Percentiles rank a stretch among this genome's conserved stretches.
phyloP scores from a whole-genome alignment of 1,140 invertebrate species.

The Hylyphantes graminicola region DNA sequence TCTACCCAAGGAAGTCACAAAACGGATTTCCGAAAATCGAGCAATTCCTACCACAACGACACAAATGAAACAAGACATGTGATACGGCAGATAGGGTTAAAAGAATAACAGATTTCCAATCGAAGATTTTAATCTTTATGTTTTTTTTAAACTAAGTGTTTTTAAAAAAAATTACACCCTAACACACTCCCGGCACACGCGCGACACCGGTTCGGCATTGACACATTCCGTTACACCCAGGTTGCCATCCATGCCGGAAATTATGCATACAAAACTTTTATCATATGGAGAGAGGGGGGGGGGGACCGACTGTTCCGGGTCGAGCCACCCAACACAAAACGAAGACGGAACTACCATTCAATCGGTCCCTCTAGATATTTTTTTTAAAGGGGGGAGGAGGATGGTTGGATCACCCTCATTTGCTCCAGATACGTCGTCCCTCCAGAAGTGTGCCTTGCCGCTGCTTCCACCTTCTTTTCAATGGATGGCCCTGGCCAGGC shows the following conservation, averaged over 20 bases:
- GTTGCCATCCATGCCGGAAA: conserved; percentile 38
- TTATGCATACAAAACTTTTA: background rate
- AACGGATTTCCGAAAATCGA: too few relatives aligned
- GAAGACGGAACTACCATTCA: conserved; percentile 43
- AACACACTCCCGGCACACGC: too few relatives aligned
- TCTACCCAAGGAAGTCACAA: too few relatives aligned
- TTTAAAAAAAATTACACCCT: background rate
- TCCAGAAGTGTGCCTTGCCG: conserved; percentile 27
- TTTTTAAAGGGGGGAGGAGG: conserved; percentile 6
- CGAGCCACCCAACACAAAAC: conserved; percentile 3
- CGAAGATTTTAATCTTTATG: too few relatives aligned
- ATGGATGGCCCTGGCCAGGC: background rate
- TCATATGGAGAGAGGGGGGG: background rate
- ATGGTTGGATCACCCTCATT: conserved; percentile 10
- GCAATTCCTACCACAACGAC: too few relatives aligned
- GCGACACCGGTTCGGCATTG: too few relatives aligned
- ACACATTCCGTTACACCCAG: conserved; percentile 16
- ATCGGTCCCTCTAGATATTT: background rate
- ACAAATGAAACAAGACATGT: too few relatives aligned
- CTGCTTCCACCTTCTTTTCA: conserved; percentile 35
- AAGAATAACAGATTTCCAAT: too few relatives aligned
- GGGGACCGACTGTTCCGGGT: conserved; percentile 37
- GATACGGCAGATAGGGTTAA: too few relatives aligned
- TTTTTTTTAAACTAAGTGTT: background rate
- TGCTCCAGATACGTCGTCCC: conserved; percentile 34